A percentile compares a stretch with the other conserved stretches of the same genome.
phyloP scores from a whole-genome alignment of 2,888 invertebrate genomes.

The Sclerodermus sp. region DNA sequence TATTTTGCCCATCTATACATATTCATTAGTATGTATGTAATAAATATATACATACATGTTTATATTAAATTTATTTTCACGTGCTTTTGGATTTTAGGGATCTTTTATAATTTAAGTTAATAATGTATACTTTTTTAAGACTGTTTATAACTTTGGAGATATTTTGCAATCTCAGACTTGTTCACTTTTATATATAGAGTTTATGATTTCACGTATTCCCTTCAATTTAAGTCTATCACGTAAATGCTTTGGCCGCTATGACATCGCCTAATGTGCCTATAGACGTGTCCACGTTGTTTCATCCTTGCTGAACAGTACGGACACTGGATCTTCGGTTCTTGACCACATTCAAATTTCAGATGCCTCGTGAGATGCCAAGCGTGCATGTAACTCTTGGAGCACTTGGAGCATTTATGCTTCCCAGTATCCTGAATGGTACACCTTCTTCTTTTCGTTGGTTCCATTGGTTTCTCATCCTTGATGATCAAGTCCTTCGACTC shows the following conservation, averaged over 20 bases:
- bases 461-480: conserved; percentile 23
- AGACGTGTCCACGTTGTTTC: conserved; percentile 46
- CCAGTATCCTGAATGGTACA: conserved; percentile 19
- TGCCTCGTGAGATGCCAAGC: conserved; percentile 52
- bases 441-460: conserved; percentile 16
- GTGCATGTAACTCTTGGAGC: conserved; percentile 48
- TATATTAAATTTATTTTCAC: too few relatives aligned
- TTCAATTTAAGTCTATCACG: conserved; percentile 36
- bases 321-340: conserved; percentile 47
- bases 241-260: conserved; percentile 39
- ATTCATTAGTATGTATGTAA: too few relatives aligned
- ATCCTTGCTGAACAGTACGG: conserved; percentile 43
- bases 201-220: too few relatives aligned
- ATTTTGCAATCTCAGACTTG: too few relatives aligned
- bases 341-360: conserved; percentile 58
- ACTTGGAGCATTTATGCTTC: conserved; percentile 42
- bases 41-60: too few relatives aligned
- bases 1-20: too few relatives aligned
- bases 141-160: too few relatives aligned
- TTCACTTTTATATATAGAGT: too few relatives aligned
- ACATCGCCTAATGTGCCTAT: conserved; percentile 40
- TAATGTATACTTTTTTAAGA: too few relatives aligned
- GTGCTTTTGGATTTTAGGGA: too few relatives aligned
- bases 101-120: too few relatives aligned
- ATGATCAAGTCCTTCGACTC: conserved; percentile 18